These are phyloP conservation scores for Branchellion lobata DNA, from an alignment of 2,888 invertebrate species.

Conservation along the genomic window DNA sequence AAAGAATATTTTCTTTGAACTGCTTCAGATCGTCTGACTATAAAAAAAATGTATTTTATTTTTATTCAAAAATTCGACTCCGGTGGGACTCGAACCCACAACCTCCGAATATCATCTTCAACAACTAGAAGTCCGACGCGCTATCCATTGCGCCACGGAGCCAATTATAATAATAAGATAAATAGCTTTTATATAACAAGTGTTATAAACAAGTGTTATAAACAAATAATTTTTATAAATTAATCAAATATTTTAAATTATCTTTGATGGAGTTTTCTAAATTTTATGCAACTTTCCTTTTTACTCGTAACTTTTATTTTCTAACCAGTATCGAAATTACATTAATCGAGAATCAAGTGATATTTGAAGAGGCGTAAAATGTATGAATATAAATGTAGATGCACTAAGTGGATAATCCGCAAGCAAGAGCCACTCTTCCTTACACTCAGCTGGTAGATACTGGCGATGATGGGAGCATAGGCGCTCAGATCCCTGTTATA, in stretches of 20 bases:
- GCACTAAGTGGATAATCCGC: too few relatives aligned
- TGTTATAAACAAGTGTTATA: background rate
- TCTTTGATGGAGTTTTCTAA: too few relatives aligned
- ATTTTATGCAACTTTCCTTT: too few relatives aligned
- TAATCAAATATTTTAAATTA: too few relatives aligned
- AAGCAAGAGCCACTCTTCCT: constrained; percentile 48
- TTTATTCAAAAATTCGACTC: too few relatives aligned
- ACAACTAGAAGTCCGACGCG: constrained; percentile 48
- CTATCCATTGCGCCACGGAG: constrained; percentile 51
- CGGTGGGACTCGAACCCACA: constrained; percentile 51
- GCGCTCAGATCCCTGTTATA: constrained; percentile 62
- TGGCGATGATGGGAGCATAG: constrained; percentile 59
- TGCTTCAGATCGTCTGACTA: constrained; percentile 56
- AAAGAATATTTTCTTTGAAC: constrained; percentile 56
- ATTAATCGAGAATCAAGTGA: too few relatives aligned
- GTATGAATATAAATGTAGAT: too few relatives aligned
- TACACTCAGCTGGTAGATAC: constrained; percentile 57
- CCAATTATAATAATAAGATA: background rate
- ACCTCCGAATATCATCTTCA: constrained; percentile 49
- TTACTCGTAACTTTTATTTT: too few relatives aligned
- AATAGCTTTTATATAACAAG: background rate
- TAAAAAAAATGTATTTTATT: background rate
- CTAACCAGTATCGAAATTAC: too few relatives aligned
- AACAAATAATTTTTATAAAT: background rate
- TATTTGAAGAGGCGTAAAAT: too few relatives aligned